Base-by-base conservation (phyloP, 1,140 invertebrate species). In the Stegodyphus dumicola region DNA sequence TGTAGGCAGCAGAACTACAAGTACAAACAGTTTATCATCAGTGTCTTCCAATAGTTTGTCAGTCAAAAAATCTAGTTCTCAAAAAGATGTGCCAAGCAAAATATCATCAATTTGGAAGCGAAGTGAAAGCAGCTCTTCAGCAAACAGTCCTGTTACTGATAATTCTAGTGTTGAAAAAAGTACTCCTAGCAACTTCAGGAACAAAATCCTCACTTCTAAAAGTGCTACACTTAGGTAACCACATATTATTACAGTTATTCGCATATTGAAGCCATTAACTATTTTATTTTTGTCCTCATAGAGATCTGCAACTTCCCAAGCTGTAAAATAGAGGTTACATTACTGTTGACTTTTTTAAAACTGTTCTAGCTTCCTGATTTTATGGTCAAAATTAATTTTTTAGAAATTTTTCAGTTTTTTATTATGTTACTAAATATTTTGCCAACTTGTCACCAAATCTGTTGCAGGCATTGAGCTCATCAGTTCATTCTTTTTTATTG, bases 101-200 rank as follows among this genome's bases (percentile, higher is more conserved):
- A 96, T 97, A 65, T 95, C 96, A 1, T 95, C 93, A 89, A 91
- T 98, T 13, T 97, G 96, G 96, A 97, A 96, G 88, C 94, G 60
- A 13, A 86, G 84, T 73, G 84, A 86, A 74, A 86, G 84, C 17
- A 86, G 83, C 18, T 77, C 74, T n/a, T 86, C 84, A 18, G 52
- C 84, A 18, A 78, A 77, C 48, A 86, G 76, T 48, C 75, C 75
- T 48, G 53, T 70, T 1, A 71, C 74, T 3, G 76, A 77, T n/a
- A 73, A 18, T 51, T 73, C 75, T 11, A 51, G 17, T 71, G 54
- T 13, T 33, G 84, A 86, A 11, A 86, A 74, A 54, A 74, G 56
- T 67, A 67, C 51, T 69, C 15, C 53, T 69, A 49, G 53, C 11
- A 48, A 11, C 17, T 49, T 66, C 15, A 48, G 66, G 60, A 75